Evolutionary conservation across 2,888 invertebrate genomes (phyloP), one percentile per base, ranked within the genome.

Genomic region (Dryomyza anilis): DNA sequence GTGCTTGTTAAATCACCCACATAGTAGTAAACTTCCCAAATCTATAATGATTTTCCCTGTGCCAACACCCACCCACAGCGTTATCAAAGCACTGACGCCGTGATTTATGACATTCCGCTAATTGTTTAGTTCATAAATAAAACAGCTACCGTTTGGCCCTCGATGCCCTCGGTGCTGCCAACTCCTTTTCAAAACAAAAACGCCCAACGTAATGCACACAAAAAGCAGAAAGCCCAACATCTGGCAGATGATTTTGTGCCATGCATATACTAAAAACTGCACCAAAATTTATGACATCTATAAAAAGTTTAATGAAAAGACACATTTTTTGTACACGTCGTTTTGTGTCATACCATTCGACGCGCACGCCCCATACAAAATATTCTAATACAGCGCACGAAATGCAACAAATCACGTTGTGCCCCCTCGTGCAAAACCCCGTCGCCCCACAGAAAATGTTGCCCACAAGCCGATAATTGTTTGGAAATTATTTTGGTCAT

Each of bases 201-300:
- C n/a, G n/a, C 36, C 2, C 25, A 19, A 2, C 30, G 29, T 2
- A 29, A 27, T 16, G 30, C 45, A 45, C 45, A 29, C 27, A 43
- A 33, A 30, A 46, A 25, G 46, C 29, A 16, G 48, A 16, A 19
- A 43, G 43, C n/a, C n/a, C n/a, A 43, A 23, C 55, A 56, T 56
- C 55, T 56, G 55, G 55, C 21, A 19, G 8, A 27, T n/a, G 23
- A 30, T 30, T 21, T 14, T 10, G 10, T 25, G 1, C 36, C 16
- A 10, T 12, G 29, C 23, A 48, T 29, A 23, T 19, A 27, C 14
- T 39, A 21, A 59, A 45, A 61, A 61, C 59, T 61, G 53, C 61
- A 61, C 21, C 61, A n/a, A 53, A 61, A 53, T 61, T 61, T 61
- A 61, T 61, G 61, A 53, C 14, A 52, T 53, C 53, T 39, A 53